Evolutionary conservation across 2,113 vertebrate genomes (phyloP).

Genomic region (Leptobrachium leishanense): DNA sequence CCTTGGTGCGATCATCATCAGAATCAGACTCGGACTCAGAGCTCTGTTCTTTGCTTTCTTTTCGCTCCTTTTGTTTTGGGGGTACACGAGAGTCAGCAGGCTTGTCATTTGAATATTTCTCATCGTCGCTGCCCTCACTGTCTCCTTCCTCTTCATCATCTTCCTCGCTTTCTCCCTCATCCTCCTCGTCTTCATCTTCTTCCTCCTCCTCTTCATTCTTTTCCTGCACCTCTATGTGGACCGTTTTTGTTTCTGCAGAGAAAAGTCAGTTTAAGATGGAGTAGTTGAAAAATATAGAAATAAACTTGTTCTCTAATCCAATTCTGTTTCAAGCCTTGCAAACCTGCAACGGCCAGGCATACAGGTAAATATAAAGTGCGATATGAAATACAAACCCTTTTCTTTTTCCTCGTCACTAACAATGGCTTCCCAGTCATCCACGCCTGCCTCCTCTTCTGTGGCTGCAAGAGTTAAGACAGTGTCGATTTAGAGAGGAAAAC

Average conservation of each 20-base stretch:
- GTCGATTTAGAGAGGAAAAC: too few relatives aligned
- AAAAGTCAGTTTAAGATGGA: background rate
- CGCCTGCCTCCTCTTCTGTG: constrained; percentile 70
- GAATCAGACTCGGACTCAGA: constrained; percentile 88
- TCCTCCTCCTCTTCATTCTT: constrained; percentile 61
- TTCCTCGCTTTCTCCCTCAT: constrained; percentile 70
- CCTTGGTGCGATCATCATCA: constrained; percentile 89
- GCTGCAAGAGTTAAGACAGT: constrained; percentile 40
- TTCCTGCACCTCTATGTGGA: constrained; percentile 94
- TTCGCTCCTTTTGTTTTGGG: constrained; percentile 64
- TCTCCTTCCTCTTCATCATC: constrained; percentile 70
- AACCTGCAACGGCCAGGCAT: background rate
- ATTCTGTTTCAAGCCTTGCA: background rate
- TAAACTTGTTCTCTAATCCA: background rate
- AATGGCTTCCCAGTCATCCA: constrained; percentile 97
- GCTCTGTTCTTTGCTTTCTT: constrained; percentile 74
- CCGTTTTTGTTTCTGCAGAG: constrained; percentile 80
- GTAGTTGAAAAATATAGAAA: too few relatives aligned
- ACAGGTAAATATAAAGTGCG: too few relatives aligned
- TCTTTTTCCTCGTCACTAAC: constrained; percentile 88
- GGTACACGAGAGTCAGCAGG: constrained; percentile 55
- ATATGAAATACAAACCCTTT: constrained; percentile 60
- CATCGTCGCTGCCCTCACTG: constrained; percentile 61
- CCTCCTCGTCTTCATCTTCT: constrained; percentile 64
- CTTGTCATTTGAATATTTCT: constrained; percentile 71